Conservation (phyloP, 2,888 invertebrate genomes). For the Mimumesa dahlbomi region DNA sequence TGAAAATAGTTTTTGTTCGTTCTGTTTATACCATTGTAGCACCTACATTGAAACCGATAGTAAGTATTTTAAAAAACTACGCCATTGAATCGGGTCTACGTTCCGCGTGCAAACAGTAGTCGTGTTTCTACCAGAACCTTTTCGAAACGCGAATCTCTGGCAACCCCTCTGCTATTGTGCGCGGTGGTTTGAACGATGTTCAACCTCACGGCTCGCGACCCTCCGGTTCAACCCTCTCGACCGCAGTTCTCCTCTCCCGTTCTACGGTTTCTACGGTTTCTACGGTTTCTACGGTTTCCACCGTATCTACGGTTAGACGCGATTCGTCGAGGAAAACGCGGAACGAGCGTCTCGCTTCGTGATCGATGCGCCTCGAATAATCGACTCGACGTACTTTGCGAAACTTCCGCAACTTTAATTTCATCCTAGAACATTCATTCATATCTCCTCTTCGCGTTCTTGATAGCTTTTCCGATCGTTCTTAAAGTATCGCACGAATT, state of each 20-base stretch:
- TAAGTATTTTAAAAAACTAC: no score
- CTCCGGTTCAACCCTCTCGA: conserved; percentile 64
- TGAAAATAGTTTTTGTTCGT: no score
- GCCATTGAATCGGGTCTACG: conserved; percentile 33
- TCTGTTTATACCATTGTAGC: no score
- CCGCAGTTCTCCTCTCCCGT: conserved; percentile 59
- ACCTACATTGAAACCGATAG: no score
- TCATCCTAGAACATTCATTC: no score
- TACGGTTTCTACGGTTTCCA: no score
- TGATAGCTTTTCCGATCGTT: no score
- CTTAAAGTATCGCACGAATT: no score
- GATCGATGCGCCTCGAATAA: conserved; percentile 47
- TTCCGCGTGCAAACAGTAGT: conserved; percentile 42
- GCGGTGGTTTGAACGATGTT: conserved; percentile 69
- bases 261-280: no score
- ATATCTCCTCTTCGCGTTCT: no score
- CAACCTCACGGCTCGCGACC: conserved; percentile 61
- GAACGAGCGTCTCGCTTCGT: conserved; percentile 29
- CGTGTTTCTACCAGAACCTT: conserved; percentile 28
- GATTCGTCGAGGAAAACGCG: conserved; percentile 36
- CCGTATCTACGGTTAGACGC: conserved; percentile 41
- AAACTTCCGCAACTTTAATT: no score
- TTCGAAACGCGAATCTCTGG: conserved; percentile 31
- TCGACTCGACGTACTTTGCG: conserved; percentile 33
- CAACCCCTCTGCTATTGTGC: conserved; percentile 45